Evolutionary conservation across 2,888 invertebrate genomes (phyloP).

Genomic region (Hirtodrosophila duncani): DNA sequence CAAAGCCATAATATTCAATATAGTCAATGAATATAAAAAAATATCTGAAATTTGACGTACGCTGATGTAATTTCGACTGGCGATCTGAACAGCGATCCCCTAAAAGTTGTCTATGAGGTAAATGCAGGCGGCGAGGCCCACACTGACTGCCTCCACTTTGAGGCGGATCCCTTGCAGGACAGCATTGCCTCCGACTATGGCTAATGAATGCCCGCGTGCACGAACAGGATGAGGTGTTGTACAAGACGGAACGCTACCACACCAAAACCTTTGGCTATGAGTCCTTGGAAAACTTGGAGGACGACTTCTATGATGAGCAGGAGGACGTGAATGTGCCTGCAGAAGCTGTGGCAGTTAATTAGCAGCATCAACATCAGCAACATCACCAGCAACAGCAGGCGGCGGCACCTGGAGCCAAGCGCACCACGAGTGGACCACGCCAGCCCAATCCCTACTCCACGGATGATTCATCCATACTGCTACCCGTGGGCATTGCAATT

Average conservation of each 20-base stretch:
- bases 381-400: constrained; percentile 82
- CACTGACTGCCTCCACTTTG: constrained; percentile 91
- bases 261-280: constrained; percentile 96
- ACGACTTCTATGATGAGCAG: constrained; percentile 41
- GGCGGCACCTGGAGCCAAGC: constrained; percentile 67
- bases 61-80: too few species aligned
- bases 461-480: constrained; percentile 88
- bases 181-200: constrained; percentile 91
- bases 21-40: too few species aligned
- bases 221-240: constrained; percentile 89
- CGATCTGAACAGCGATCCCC: constrained; percentile 45
- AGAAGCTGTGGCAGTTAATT: too few species aligned
- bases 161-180: constrained; percentile 88
- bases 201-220: constrained; percentile 90
- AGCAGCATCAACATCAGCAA: too few species aligned
- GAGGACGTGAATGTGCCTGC: constrained; percentile 40
- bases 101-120: constrained; percentile 88
- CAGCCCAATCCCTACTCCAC: constrained; percentile 94
- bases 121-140: constrained; percentile 95
- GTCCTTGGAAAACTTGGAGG: constrained; percentile 81
- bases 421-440: constrained; percentile 89
- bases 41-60: too few species aligned
- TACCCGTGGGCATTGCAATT: constrained; percentile 95
- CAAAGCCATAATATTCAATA: too few species aligned
- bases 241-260: constrained; percentile 97